These are phyloP conservation scores for Heliocidaris tuberculata DNA, from an alignment of 35 echinoderm and acorn worm species.

Conservation along the genomic window DNA sequence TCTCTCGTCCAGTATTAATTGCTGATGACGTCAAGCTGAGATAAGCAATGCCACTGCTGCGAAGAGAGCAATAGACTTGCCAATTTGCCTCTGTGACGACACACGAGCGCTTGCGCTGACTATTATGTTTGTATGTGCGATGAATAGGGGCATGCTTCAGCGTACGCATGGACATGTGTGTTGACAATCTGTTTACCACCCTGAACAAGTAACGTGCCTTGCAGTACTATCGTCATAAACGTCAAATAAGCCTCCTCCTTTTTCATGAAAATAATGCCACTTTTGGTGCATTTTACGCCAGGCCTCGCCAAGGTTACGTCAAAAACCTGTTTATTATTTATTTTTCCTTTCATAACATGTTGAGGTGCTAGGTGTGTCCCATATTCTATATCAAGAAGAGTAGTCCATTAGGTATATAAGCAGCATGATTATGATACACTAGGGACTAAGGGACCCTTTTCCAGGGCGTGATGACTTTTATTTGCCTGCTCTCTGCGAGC, in stretches of 20 bases:
- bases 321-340: background rate
- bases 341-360: background rate
- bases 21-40: background rate
- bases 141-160: background rate
- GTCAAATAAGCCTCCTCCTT: background rate
- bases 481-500: no score
- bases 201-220: background rate
- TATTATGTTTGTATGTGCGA: background rate
- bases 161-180: background rate
- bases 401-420: background rate
- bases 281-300: background rate
- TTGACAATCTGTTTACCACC: background rate
- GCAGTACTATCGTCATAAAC: background rate
- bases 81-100: background rate
- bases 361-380: background rate
- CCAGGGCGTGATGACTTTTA: no score
- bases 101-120: background rate
- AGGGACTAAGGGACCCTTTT: no score
- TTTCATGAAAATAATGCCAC: background rate
- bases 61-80: background rate
- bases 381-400: background rate
- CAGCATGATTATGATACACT: background rate
- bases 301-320: background rate
- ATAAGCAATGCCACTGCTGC: background rate
- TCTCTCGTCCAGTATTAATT: background rate